phyloP scores from a whole-genome alignment of 2,113 vertebrate genomes.

The Elephas maximus region DNA sequence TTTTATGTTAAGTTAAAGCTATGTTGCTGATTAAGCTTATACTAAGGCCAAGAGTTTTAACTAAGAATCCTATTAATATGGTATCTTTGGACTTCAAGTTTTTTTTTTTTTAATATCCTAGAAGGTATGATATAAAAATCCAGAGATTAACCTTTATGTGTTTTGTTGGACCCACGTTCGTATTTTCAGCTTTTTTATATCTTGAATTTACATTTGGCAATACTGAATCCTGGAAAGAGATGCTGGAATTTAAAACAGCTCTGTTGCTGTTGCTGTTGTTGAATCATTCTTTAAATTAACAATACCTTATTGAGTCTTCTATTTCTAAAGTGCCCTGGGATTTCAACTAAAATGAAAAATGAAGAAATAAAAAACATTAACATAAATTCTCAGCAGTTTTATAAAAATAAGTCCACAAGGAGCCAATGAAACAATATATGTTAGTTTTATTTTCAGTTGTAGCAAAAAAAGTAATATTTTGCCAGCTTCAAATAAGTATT shows the following conservation, averaged over 20 bases:
- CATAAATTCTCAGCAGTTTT: constrained; percentile 3
- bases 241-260: background rate
- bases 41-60: background rate
- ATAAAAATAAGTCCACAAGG: background rate
- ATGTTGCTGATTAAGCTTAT: background rate
- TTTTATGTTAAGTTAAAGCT: constrained; percentile 44
- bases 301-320: background rate
- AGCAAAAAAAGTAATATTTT: background rate
- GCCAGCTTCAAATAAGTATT: background rate
- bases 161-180: background rate
- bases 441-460: constrained; percentile 17
- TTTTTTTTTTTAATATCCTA: background rate
- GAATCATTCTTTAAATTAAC: constrained; percentile 28
- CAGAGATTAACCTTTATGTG: background rate
- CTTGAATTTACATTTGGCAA: background rate
- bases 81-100: background rate
- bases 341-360: constrained; percentile 31
- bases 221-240: background rate
- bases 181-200: constrained; percentile 28
- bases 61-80: background rate
- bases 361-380: background rate
- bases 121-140: background rate
- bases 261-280: background rate
- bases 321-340: background rate
- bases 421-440: background rate